Conservation (phyloP, 2,888 invertebrate genomes). For the Campoplex capitator region DNA sequence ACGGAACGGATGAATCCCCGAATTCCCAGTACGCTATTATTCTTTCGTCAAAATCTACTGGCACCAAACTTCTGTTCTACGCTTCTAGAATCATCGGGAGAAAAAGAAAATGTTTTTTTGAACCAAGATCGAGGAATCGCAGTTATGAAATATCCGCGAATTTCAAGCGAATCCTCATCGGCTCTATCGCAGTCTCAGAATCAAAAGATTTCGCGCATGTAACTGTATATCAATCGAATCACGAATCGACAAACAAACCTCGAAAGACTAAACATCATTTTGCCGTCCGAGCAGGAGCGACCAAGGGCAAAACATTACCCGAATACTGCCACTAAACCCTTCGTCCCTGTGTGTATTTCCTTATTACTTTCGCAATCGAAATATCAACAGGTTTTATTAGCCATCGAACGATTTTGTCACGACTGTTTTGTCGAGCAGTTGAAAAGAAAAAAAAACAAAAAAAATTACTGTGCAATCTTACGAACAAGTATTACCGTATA, state of each 20-base stretch:
- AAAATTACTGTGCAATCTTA: constrained; percentile 24
- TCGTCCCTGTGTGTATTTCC: not conserved
- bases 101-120: too few relatives aligned
- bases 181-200: not conserved
- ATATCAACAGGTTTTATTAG: constrained; percentile 18
- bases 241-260: not conserved
- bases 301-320: not conserved
- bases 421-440: constrained; percentile 39
- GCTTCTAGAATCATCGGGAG: too few relatives aligned
- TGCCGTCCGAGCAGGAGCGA: not conserved
- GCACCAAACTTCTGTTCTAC: too few relatives aligned
- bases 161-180: too few relatives aligned
- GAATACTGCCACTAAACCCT: not conserved
- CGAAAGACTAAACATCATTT: constrained; percentile 37
- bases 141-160: too few relatives aligned
- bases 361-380: constrained; percentile 18
- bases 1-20: not conserved
- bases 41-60: not conserved
- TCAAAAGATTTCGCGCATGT: not conserved
- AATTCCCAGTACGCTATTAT: not conserved
- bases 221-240: not conserved
- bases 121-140: too few relatives aligned
- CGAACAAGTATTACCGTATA: not conserved
- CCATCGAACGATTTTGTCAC: constrained; percentile 38
- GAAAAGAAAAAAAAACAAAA: constrained; percentile 4